These are phyloP conservation scores for Xenopus tropicalis DNA, from an alignment of 2,113 vertebrate species.

Conservation along the genomic window UCB_Xtro_10.0 CM004443.2:159685001-159685500, in stretches of 20 bases:
- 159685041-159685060: not conserved
- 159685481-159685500: no score
- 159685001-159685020: not conserved
- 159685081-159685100: not conserved
- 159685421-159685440: no score
- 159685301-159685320: not conserved
- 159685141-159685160: slow-evolving; percentile 19
- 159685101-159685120: slow-evolving; percentile 23
- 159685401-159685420: no score
- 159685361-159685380: no score
- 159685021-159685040: not conserved
- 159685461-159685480: no score
- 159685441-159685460: no score
- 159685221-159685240: slow-evolving; percentile 29
- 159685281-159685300: slow-evolving; percentile 16
- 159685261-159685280: slow-evolving; percentile 16
- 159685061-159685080: not conserved
- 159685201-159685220: slow-evolving; percentile 19
- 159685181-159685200: slow-evolving; percentile 33
- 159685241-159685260: slow-evolving; percentile 22
- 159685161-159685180: slow-evolving; percentile 32
- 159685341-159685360: no score
- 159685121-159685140: not conserved
- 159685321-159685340: not conserved
- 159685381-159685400: no score